Evolutionary conservation across 2,888 invertebrate species (phyloP).

Genomic region (Troides aeacus): DNA sequence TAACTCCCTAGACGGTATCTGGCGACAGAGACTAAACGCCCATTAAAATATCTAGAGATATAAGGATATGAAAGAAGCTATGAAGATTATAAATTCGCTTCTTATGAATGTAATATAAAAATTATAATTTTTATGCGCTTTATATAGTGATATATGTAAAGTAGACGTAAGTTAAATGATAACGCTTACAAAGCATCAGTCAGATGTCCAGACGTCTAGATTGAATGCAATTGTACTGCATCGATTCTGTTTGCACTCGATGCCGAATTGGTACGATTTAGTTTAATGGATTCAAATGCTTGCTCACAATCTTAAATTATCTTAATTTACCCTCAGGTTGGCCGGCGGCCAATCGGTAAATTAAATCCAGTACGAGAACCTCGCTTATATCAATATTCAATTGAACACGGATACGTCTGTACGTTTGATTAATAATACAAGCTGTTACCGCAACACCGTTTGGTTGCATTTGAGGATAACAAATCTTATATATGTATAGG

Average conservation of each 20-base stretch:
- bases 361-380: constrained; percentile 17
- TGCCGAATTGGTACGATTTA: constrained; percentile 24
- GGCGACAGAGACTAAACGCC: no score
- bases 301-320: constrained; percentile 25
- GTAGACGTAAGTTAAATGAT: neutral
- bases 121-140: no score
- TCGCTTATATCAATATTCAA: constrained; percentile 11
- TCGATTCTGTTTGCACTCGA: constrained; percentile 21
- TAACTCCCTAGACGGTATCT: no score
- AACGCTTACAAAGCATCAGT: constrained; percentile 14
- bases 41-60: no score
- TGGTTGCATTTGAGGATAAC: neutral
- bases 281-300: constrained; percentile 27
- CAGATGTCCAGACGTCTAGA: constrained; percentile 10
- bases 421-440: neutral
- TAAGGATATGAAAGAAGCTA: no score
- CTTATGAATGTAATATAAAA: no score
- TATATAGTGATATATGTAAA: neutral
- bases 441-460: neutral
- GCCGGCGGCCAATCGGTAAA: constrained; percentile 14
- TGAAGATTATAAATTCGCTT: no score
- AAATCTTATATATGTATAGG: no score
- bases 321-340: constrained; percentile 21
- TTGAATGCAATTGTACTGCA: constrained; percentile 19
- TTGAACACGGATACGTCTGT: constrained; percentile 6